Evolutionary conservation across 2,888 invertebrate genomes (phyloP).

Genomic region (Temnothorax ravouxi): DNA sequence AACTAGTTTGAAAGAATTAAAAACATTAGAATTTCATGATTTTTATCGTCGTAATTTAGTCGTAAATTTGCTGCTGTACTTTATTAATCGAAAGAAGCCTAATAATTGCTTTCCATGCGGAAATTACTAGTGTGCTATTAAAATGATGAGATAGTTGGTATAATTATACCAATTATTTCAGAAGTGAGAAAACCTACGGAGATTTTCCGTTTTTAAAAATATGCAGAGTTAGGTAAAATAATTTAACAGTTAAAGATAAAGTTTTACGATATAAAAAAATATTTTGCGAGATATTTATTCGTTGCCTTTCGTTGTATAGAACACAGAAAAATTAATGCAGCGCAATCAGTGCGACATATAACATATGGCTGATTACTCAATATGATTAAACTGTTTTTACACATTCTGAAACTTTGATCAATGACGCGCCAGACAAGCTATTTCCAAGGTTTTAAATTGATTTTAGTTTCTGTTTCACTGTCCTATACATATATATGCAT

Average conservation of each 20-base stretch:
- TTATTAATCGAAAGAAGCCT: not conserved
- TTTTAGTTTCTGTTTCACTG: constrained; percentile 35
- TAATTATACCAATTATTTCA: constrained; percentile 10
- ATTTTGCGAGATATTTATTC: not conserved
- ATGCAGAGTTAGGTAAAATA: not conserved
- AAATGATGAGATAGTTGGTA: not conserved
- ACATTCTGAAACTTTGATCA: constrained; percentile 12
- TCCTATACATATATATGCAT: constrained; percentile 8
- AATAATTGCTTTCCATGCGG: not conserved
- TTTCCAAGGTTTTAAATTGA: constrained; percentile 40
- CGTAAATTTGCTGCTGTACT: constrained; percentile 3
- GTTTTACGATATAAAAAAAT: not conserved
- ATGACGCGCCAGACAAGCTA: not conserved
- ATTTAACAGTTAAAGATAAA: not conserved
- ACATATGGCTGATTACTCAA: not conserved
- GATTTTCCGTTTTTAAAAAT: constrained; percentile 13
- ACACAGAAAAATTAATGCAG: not conserved
- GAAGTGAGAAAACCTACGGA: not conserved
- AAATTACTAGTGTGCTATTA: constrained; percentile 19
- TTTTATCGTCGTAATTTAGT: not conserved
- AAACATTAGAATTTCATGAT: not conserved
- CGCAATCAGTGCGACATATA: not conserved
- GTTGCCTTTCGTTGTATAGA: not conserved
- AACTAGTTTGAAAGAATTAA: not conserved
- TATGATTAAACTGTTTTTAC: constrained; percentile 6